A percentile compares a stretch with the other conserved stretches of the same genome.
These are phyloP conservation scores for Andrena hattorfiana DNA, from an alignment of 2,888 invertebrate species.

Conservation along the genomic window DNA sequence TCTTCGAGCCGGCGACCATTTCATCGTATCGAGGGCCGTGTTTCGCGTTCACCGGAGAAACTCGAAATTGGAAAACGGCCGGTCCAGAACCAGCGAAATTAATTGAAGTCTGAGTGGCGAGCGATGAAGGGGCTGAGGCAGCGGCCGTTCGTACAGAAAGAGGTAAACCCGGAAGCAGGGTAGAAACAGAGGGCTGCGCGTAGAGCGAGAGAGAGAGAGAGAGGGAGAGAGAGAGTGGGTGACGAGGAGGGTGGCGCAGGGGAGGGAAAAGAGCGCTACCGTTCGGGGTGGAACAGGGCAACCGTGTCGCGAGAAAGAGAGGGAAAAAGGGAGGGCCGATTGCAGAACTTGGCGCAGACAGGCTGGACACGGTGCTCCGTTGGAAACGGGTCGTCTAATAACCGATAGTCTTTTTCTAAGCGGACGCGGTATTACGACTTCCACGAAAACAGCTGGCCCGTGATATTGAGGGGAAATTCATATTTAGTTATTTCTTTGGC, in stretches of 20 bases:
- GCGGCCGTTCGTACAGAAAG: constrained; percentile 62
- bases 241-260: neutral
- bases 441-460: constrained; percentile 35
- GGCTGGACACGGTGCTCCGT: constrained; percentile 57
- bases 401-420: constrained; percentile 70
- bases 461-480: constrained; percentile 22
- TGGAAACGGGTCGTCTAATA: constrained; percentile 69
- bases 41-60: constrained; percentile 70
- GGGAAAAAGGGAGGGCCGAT: constrained; percentile 60
- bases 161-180: constrained; percentile 66
- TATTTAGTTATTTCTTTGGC: constrained; percentile 3
- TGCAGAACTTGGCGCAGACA: constrained; percentile 71
- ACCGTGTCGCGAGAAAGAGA: constrained; percentile 40
- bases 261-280: constrained; percentile 45
- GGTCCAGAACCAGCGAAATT: constrained; percentile 76
- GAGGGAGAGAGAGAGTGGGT: neutral
- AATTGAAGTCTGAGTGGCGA: constrained; percentile 80
- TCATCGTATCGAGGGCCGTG: constrained; percentile 65
- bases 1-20: constrained; percentile 55
- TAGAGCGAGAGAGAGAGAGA: constrained; percentile 10
- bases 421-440: constrained; percentile 42
- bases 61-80: constrained; percentile 79
- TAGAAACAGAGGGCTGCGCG: constrained; percentile 38
- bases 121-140: constrained; percentile 69
- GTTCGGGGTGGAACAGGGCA: constrained; percentile 56